A percentile compares a stretch with the other conserved stretches of the same genome.
phyloP scores from a whole-genome alignment of 2,113 vertebrate genomes.

The Callaeas wilsoni region DNA sequence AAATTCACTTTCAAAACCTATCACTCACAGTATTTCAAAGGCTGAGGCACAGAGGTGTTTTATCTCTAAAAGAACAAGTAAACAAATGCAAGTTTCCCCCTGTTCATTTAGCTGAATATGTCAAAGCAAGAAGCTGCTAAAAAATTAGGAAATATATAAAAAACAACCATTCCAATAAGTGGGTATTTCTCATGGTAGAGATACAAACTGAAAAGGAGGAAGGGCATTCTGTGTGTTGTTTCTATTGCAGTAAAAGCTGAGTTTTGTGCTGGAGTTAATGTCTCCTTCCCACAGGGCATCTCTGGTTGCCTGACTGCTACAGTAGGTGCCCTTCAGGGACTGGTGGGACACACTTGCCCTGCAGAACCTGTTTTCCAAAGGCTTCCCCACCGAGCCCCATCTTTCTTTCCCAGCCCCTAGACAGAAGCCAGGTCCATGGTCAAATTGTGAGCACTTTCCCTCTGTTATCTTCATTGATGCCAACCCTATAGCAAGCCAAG shows the following conservation, averaged over 20 bases:
- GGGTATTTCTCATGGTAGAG: neutral
- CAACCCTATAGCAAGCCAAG: neutral
- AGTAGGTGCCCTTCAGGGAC: neutral
- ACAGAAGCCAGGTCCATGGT: fast-evolving
- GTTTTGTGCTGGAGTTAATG: neutral
- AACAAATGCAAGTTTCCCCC: conserved; percentile 52
- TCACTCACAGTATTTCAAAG: conserved; percentile 61
- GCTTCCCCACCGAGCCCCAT: neutral
- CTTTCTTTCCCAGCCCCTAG: neutral
- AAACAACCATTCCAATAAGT: neutral
- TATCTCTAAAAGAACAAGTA: conserved; percentile 54
- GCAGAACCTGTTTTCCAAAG: neutral
- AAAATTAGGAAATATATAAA: conserved; percentile 29
- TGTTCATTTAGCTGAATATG: conserved; percentile 35
- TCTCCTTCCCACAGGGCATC: neutral
- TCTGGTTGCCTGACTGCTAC: neutral
- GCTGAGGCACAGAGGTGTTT: conserved; percentile 52
- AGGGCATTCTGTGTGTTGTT: neutral
- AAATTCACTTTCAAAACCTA: conserved; percentile 54
- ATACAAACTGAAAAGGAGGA: neutral
- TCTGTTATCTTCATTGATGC: neutral
- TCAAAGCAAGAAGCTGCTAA: conserved; percentile 22
- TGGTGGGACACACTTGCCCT: neutral
- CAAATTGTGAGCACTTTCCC: neutral
- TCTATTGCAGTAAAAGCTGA: neutral